Percentiles rank a stretch among this genome's conserved stretches.
phyloP scores from a whole-genome alignment of 2,888 invertebrate genomes.

The Xanthorhoe spadicearia region DNA sequence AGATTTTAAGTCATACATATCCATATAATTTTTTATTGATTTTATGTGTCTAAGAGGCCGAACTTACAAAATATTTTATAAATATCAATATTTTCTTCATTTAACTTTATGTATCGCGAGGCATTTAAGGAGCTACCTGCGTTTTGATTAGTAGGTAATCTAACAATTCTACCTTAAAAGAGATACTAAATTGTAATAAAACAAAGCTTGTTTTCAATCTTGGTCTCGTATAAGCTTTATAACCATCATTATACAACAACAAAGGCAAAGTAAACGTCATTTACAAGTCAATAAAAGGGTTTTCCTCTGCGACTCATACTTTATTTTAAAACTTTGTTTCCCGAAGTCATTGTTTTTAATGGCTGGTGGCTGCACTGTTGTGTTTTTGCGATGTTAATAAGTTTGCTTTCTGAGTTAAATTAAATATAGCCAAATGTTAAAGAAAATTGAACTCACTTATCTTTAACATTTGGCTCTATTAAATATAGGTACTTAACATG shows the following conservation, averaged over 20 bases:
- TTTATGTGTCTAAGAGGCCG: no score
- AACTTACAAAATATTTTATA: no score
- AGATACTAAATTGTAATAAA: not conserved
- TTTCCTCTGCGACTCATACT: not conserved
- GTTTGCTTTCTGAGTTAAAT: constrained; percentile 5
- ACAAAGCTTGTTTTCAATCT: not conserved
- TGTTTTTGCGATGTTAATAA: constrained; percentile 20
- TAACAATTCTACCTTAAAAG: not conserved
- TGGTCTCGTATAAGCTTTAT: not conserved
- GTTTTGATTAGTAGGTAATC: no score
- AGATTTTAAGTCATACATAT: no score
- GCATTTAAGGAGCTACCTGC: not conserved
- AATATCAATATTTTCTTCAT: no score
- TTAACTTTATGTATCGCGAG: no score
- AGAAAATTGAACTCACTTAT: no score
- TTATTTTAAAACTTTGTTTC: constrained; percentile 24
- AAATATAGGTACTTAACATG: no score
- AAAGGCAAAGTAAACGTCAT: constrained; percentile 4
- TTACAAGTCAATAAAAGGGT: constrained; percentile 15
- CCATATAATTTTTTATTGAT: no score
- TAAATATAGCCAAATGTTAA: not conserved
- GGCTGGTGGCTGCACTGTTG: constrained; percentile 10
- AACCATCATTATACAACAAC: not conserved
- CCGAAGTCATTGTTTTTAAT: constrained; percentile 33
- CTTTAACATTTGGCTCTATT: no score